Base-by-base conservation (phyloP, 2,113 vertebrate genomes). In the Gallinago undulata region DNA sequence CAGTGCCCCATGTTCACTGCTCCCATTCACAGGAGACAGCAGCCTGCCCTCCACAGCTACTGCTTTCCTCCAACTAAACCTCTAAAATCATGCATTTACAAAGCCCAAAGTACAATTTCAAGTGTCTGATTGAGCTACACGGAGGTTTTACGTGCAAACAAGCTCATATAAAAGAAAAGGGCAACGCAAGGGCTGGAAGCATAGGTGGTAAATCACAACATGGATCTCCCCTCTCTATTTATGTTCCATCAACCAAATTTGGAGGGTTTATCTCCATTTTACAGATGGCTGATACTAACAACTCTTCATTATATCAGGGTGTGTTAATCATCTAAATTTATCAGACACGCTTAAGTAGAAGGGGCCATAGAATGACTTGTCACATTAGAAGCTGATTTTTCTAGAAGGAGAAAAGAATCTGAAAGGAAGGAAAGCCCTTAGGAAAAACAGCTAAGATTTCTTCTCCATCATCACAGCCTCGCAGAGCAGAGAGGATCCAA, bases 1-100 rank as follows among this genome's bases (percentile, higher is more conserved):
- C 50, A 43, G 27, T 3, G 1, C 6, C 10, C 27, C 6, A 9
- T 0, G 0, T 45, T 82, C 62, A 30, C 27, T 18, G 70, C 5
- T 33, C 41, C n/a, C 14, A 47, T n/a, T 72, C 48, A 25, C 2
- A 39, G 5, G 64, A 43, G 70, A 66, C n/a, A 70, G 41, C 41
- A 59, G 45, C 1, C 77, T 60, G 50, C 69, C 24, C 41, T 90
- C 55, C 31, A 7, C 22, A 19, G 19, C 9, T 39, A 43, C 23
- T 35, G 11, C 17, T 24, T 45, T 66, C 37, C 59, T 62, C 39
- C 19, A 72, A 4, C 28, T 33, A 23, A 14, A 51, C 33, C 51
- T n/a, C 47, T 73, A 39, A 81, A 75, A 33, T 31, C 25, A 16
- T 0, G 0, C 45, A 15, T 66, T 83, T 59, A 33, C 18, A 39